Evolutionary conservation across 2,888 invertebrate genomes (phyloP), one percentile per base, ranked within the genome.

Genomic region (Neocrepidodera transversa): DNA sequence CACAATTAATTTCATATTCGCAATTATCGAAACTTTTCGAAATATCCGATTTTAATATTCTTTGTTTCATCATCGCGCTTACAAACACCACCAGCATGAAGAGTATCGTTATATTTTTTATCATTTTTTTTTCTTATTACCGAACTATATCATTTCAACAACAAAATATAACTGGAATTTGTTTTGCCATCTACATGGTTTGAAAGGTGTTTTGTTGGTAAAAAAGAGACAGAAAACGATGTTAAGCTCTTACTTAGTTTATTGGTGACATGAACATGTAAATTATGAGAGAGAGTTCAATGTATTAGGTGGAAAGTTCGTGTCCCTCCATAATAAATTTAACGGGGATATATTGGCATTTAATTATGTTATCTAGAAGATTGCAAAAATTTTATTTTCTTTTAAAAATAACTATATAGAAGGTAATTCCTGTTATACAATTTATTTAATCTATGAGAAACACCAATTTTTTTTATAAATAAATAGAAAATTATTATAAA

Each of bases 1-100:
- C 14, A 23, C 67, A 67, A 20, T 8, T 32, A 8, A n/a, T 26
- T 5, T 17, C 17, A 17, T 38, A 38, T 10, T 58, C 51, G 28
- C 59, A 60, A 11, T 43, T 13, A 7, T 47, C 10, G 10, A 38
- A 38, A 38, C 1, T 17, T 10, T 7, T 17, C 2, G 38, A 38
- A 38, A 17, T 38, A 17, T 38, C 38, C 3, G 35, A 35, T 6
- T 14, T 38, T 10, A 11, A 17, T 38, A 6, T n/a, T 16, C 38
- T 23, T 23, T 23, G 23, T 23, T n/a, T n/a, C n/a, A n/a, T n/a
- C n/a, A n/a, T n/a, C n/a, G n/a, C n/a, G n/a, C n/a, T n/a, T 23
- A 23, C 23, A 23, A 23, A 6, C 23, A 23, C 23, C 35, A 7
- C 4, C 13, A 35, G 7, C 5, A 14, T 14, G 7, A 35, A 35